Base-by-base conservation (phyloP, 2,888 invertebrate species). In the Chesias legatella region DNA sequence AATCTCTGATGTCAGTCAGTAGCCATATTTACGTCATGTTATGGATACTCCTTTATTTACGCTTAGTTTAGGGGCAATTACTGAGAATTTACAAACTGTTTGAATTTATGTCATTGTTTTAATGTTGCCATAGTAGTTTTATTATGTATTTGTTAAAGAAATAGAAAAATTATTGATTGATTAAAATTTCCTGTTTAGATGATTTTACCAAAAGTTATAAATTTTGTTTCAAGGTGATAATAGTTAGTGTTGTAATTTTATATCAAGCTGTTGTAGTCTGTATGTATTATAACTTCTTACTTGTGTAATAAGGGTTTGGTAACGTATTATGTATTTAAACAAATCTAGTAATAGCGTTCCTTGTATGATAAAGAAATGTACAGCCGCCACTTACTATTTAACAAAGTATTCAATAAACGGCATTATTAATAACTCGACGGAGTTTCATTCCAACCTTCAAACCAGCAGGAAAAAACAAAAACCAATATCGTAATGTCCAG, bases 181-280 rank as follows among this genome's bases (percentile, higher is more conserved):
- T 55, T 64, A 56, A 47, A 54, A 57, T 69, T 67, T 59, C 69
- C 67, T 79, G 79, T 80, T 80, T 73, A 30, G 26, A 39, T 77
- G 63, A 64, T 65, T 73, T 74, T 65, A 69, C 65, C 62, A 64
- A 68, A 72, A 75, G 52, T 67, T 74, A 65, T 68, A 67, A 69
- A 74, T 69, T 56, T 73, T 58, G 69, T 77, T 78, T 64, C 58
- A 70, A 69, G 78, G 80, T 80, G 82, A 80, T 82, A 82, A 73
- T 81, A 81, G 83, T 68, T 79, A 71, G 67, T 72, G 71, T 66
- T 67, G 67, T 71, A 66, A 67, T 63, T 67, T 63, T 67, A 63
- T 65, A 60, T 60, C 48, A 66, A 69, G 67, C 62, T 73, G 77
- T 74, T 75, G 69, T 71, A 71, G 55, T 46, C 23, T 39, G 41